Evolutionary conservation across 2,888 invertebrate genomes (phyloP).

Genomic region (Electrophaes corylata): DNA sequence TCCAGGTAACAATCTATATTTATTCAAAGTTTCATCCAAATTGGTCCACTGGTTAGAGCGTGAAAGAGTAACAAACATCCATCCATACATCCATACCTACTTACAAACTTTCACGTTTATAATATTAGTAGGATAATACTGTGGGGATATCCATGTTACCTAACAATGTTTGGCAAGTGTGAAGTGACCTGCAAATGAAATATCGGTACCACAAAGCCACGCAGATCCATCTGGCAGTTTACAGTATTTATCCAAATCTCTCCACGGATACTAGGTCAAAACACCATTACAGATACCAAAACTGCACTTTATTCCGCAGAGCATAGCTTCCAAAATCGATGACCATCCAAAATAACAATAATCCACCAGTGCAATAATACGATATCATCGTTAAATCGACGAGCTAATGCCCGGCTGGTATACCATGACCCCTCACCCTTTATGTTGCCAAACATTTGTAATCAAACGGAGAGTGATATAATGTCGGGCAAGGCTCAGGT

Average conservation of each 20-base stretch:
- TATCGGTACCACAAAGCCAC: neutral
- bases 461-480: constrained; percentile 40
- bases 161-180: neutral
- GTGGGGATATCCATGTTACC: no score
- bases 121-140: no score
- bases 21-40: no score
- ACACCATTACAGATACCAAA: neutral
- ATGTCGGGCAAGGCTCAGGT: constrained; percentile 49
- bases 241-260: constrained; percentile 22
- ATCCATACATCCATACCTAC: no score
- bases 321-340: constrained; percentile 23
- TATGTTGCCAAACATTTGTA: constrained; percentile 38
- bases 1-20: no score
- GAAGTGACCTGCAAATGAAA: constrained; percentile 3
- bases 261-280: constrained; percentile 24
- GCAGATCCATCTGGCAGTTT: constrained; percentile 14
- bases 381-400: constrained; percentile 50
- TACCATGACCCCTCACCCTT: constrained; percentile 40
- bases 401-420: constrained; percentile 42
- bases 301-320: constrained; percentile 12
- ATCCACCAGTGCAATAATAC: constrained; percentile 51
- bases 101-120: no score
- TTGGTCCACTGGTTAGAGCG: no score
- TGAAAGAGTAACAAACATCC: no score
- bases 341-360: constrained; percentile 42